A percentile compares a stretch with the other conserved stretches of the same genome.
Evolutionary conservation across 2,113 vertebrate genomes (phyloP).

Genomic region (Pagrus major): DNA sequence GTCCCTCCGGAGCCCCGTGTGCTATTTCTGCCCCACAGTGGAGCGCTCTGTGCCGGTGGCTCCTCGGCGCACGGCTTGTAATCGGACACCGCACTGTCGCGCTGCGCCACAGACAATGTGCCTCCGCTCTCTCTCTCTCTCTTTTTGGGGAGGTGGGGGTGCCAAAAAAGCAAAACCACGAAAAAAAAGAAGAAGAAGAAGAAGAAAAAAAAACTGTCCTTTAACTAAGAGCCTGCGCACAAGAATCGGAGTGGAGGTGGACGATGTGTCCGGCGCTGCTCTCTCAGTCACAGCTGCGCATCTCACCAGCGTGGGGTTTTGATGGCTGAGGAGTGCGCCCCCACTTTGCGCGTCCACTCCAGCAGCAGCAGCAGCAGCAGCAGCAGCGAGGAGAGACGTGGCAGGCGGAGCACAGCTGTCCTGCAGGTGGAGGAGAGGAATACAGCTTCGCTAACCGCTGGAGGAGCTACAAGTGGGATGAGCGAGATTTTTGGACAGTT

Average conservation of each 20-base stretch:
- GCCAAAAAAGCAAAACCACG: slow-evolving; percentile 4
- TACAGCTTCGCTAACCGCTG: background rate
- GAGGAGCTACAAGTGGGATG: slow-evolving; percentile 45
- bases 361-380: too few relatives aligned
- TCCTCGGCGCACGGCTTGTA: slow-evolving; percentile 75
- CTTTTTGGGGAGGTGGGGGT: background rate
- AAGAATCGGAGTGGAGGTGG: slow-evolving; percentile 1
- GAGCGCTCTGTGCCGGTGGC: slow-evolving; percentile 69
- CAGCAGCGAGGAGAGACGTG: slow-evolving; percentile 70
- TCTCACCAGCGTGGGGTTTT: slow-evolving; percentile 27
- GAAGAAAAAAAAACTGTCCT: slow-evolving; percentile 47
- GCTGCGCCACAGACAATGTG: slow-evolving; percentile 76
- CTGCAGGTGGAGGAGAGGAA: slow-evolving; percentile 73
- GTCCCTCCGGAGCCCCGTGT: slow-evolving; percentile 58
- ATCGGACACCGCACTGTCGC: slow-evolving; percentile 79
- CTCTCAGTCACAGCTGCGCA: slow-evolving; percentile 52
- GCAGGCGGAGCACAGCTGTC: slow-evolving; percentile 73
- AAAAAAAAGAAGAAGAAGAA: background rate
- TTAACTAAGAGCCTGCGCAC: slow-evolving; percentile 14
- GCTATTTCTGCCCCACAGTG: slow-evolving; percentile 65
- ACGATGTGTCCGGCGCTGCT: slow-evolving; percentile 37
- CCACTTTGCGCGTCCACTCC: slow-evolving; percentile 66
- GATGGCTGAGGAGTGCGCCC: slow-evolving; percentile 60
- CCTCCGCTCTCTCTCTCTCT: slow-evolving; percentile 64
- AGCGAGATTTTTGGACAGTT: background rate